These are phyloP conservation scores for Acropora yongei DNA, from an alignment of 64 coral and sea anemone species.

Conservation along the genomic window DNA sequence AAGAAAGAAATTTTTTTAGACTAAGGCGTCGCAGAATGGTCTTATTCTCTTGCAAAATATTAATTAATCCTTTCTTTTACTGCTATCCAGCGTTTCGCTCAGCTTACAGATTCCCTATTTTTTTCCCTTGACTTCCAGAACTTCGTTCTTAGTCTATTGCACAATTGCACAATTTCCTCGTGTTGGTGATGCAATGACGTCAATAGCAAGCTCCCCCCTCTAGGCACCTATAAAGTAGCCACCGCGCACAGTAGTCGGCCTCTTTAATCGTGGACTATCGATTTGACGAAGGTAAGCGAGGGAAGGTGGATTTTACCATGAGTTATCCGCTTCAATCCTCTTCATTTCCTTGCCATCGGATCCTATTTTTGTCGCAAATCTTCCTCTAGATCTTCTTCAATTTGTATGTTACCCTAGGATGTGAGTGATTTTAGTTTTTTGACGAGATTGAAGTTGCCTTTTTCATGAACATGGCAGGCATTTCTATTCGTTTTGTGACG, in stretches of 20 bases:
- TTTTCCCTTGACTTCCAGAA: not conserved
- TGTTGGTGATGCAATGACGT: conserved; percentile 66
- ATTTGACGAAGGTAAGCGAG: conserved; percentile 31
- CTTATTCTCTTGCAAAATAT: not conserved
- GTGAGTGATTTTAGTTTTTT: not conserved
- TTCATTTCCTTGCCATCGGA: not conserved
- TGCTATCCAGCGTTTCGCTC: no score
- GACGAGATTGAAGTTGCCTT: not conserved
- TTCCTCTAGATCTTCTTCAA: not conserved
- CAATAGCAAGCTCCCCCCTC: conserved; percentile 78
- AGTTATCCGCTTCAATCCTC: conserved; percentile 18
- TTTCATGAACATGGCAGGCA: not conserved
- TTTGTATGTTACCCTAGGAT: not conserved
- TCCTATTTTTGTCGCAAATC: not conserved
- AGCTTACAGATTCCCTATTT: not conserved
- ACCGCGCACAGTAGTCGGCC: conserved; percentile 41
- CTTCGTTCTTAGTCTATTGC: no score
- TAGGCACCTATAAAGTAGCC: conserved; percentile 31
- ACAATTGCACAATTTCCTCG: conserved; percentile 36
- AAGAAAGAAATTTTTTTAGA: no score
- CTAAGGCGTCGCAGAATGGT: not conserved
- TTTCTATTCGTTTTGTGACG: not conserved
- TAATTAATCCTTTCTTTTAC: no score
- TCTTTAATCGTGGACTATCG: conserved; percentile 62
- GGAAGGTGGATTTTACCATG: not conserved